A percentile compares a stretch with the other conserved stretches of the same genome.
phyloP scores from a whole-genome alignment of 2,797 vertebrate genomes.

The Acanthopagrus latus region DNA sequence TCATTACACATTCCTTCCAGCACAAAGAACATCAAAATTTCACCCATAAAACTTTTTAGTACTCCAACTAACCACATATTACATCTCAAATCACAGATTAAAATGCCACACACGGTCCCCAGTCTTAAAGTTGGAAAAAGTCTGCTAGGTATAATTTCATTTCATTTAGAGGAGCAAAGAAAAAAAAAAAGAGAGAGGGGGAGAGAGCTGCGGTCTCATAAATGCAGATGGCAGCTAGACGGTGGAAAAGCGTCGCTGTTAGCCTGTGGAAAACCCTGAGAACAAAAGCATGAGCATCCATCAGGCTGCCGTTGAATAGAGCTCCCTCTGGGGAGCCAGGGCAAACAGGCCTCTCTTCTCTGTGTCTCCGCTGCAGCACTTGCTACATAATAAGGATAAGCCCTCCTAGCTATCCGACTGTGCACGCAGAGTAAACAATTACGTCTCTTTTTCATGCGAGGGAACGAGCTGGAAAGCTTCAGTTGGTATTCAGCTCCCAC shows the following conservation, averaged over 20 bases:
- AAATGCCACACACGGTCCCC: constrained; percentile 44
- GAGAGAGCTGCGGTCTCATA: constrained; percentile 29
- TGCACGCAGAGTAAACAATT: constrained; percentile 74
- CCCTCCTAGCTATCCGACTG: constrained; percentile 67
- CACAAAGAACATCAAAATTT: constrained; percentile 35
- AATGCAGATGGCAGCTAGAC: constrained; percentile 65
- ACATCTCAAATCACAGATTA: constrained; percentile 49
- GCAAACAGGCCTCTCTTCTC: constrained; percentile 74
- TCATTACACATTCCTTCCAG: constrained; percentile 38
- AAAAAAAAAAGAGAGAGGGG: background rate
- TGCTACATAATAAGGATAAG: constrained; percentile 70
- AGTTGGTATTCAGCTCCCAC: constrained; percentile 56
- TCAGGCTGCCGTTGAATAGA: constrained; percentile 69
- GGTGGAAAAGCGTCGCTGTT: constrained; percentile 44
- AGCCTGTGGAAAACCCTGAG: constrained; percentile 70
- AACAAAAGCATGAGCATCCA: constrained; percentile 79
- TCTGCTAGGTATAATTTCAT: constrained; percentile 56
- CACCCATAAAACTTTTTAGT: constrained; percentile 48
- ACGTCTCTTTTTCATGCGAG: constrained; percentile 62
- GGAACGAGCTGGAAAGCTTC: constrained; percentile 52
- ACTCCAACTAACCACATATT: constrained; percentile 24
- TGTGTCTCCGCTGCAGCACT: constrained; percentile 58
- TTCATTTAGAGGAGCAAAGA: constrained; percentile 50
- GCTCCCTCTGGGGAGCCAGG: constrained; percentile 69
- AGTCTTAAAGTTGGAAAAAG: constrained; percentile 29